These are phyloP conservation scores for Smittia sp. DNA, from an alignment of 2,888 invertebrate genomes.

Conservation along the genomic window DNA sequence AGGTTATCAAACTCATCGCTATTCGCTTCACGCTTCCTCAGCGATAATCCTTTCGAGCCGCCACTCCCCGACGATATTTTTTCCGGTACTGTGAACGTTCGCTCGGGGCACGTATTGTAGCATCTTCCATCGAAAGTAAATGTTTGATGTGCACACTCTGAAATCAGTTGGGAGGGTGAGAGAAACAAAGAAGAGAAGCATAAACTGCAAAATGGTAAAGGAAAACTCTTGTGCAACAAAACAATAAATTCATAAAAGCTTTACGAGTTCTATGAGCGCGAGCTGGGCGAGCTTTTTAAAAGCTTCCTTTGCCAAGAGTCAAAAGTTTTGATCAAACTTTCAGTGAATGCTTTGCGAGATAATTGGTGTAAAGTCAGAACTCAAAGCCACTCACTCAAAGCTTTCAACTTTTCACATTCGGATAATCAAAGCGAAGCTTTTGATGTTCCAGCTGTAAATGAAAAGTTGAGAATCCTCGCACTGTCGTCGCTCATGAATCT, in stretches of 20 bases:
- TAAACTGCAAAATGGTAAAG: neutral
- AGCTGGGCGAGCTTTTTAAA: no score
- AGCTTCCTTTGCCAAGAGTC: no score
- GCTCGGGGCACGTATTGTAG: constrained; percentile 49
- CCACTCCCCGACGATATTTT: neutral
- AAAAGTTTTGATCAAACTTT: no score
- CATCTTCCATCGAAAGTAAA: constrained; percentile 50
- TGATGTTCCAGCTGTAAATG: no score
- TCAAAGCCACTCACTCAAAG: no score
- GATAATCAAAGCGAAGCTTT: no score
- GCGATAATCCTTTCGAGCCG: constrained; percentile 31
- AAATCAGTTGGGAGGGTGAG: constrained; percentile 14
- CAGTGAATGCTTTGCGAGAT: no score
- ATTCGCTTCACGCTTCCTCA: constrained; percentile 17
- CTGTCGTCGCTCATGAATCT: no score
- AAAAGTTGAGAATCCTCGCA: no score
- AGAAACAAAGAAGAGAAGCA: neutral
- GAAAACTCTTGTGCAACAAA: neutral
- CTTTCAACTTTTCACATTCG: no score
- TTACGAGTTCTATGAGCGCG: no score
- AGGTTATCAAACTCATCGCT: constrained; percentile 29
- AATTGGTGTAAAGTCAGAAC: no score
- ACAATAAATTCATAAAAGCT: neutral
- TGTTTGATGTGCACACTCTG: constrained; percentile 50
- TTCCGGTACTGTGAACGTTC: constrained; percentile 46